Base-by-base conservation (phyloP, 1,140 invertebrate genomes). In the Pinna nobilis region DNA sequence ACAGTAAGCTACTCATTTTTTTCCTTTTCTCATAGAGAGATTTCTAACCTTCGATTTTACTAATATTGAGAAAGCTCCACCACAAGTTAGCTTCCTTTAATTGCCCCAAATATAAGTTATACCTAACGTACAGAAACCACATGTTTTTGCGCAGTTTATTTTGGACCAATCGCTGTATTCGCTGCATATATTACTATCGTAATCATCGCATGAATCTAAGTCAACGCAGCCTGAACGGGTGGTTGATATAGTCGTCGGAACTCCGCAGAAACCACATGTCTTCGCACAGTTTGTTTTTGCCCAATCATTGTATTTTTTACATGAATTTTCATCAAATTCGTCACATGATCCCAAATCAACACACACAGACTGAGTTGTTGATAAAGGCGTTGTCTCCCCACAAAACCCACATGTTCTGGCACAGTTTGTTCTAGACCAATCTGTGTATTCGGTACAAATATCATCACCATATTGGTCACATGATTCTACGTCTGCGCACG, bases 41-140 rank as follows among this genome's bases (percentile, higher is more conserved):
- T n/a, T n/a, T n/a, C n/a, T n/a, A n/a, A n/a, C n/a, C n/a, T n/a
- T n/a, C n/a, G n/a, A n/a, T n/a, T n/a, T n/a, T n/a, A n/a, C n/a
- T n/a, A n/a, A n/a, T n/a, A n/a, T n/a, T n/a, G n/a, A n/a, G n/a
- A n/a, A n/a, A n/a, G n/a, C n/a, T n/a, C n/a, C n/a, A n/a, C n/a
- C n/a, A n/a, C n/a, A n/a, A n/a, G n/a, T n/a, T n/a, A n/a, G n/a
- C n/a, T n/a, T n/a, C n/a, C n/a, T n/a, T n/a, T n/a, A n/a, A n/a
- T n/a, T n/a, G n/a, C n/a, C n/a, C n/a, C n/a, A n/a, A n/a, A n/a
- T n/a, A n/a, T n/a, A n/a, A n/a, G n/a, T n/a, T n/a, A n/a, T n/a
- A n/a, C n/a, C n/a, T n/a, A n/a, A n/a, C n/a, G n/a, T n/a, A n/a
- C 69, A 71, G 23, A 64, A 55, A 25, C 55, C 33, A 53, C 69